phyloP scores from a whole-genome alignment of 2,113 vertebrate genomes.

The Misgurnus mizolepis region DNA sequence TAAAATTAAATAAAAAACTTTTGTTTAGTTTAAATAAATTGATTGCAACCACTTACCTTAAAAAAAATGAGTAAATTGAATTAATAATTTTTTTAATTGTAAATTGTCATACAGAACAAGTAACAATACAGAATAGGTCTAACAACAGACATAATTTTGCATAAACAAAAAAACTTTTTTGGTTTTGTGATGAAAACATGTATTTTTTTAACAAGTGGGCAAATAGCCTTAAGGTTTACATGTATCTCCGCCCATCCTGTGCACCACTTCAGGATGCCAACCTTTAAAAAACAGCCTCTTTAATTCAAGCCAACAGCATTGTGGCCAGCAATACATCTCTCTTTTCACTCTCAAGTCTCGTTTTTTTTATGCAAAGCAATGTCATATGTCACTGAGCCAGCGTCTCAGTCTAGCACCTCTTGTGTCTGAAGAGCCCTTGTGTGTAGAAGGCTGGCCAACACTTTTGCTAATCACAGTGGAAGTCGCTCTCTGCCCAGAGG shows the following conservation, averaged over 20 bases:
- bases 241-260: not conserved
- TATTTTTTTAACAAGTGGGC: not conserved
- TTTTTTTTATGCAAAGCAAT: conserved; percentile 48
- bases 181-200: no score
- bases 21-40: no score
- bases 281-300: not conserved
- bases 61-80: no score
- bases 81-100: no score
- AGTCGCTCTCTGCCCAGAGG: conserved; percentile 1
- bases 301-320: conserved; percentile 12
- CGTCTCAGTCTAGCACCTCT: conserved; percentile 56
- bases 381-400: conserved; percentile 63
- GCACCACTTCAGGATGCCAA: not conserved
- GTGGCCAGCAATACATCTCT: not conserved
- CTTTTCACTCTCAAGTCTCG: not conserved
- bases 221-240: not conserved
- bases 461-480: conserved; percentile 52
- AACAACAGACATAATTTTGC: no score
- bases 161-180: no score
- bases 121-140: no score
- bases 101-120: no score
- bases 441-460: conserved; percentile 53
- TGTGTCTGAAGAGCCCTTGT: conserved; percentile 54
- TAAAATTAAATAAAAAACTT: no score
- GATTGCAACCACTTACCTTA: no score